A percentile compares a stretch with the other conserved stretches of the same genome.
Conservation (phyloP, 2,888 invertebrate species). For the Ferrisia virgata region DNA sequence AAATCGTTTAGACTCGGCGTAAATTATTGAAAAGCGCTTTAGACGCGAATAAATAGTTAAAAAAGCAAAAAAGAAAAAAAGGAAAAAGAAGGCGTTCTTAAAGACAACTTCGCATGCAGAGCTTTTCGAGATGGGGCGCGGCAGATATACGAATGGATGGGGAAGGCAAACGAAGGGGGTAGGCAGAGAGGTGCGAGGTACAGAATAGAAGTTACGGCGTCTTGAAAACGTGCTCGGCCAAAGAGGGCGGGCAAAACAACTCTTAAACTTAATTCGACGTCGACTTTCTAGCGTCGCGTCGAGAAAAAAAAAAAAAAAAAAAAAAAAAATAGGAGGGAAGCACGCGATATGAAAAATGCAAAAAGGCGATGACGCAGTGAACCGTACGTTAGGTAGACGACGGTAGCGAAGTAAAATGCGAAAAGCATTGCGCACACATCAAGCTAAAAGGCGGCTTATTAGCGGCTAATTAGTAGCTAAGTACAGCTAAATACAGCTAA, state of each 20-base stretch:
- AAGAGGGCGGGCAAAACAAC: neutral
- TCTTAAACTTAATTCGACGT: neutral
- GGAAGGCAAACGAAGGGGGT: no score
- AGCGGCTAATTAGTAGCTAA: no score
- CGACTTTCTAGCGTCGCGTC: no score
- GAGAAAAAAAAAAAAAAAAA: neutral
- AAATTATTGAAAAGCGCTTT: neutral
- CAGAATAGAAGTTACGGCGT: neutral
- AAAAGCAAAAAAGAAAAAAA: neutral
- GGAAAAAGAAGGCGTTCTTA: conserved; percentile 12
- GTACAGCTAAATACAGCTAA: no score
- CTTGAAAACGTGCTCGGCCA: neutral
- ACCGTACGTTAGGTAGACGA: no score
- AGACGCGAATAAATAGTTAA: neutral
- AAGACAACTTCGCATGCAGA: conserved; percentile 4
- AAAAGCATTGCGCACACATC: no score
- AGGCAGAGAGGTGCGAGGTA: neutral
- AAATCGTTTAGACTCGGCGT: neutral
- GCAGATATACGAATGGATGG: no score
- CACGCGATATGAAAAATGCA: neutral
- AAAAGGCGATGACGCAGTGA: no score
- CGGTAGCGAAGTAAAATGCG: no score
- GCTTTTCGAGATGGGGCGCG: neutral
- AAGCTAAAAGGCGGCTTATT: no score
- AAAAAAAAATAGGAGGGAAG: neutral